Evolutionary conservation across 2,797 vertebrate species (phyloP).

Genomic region (Luscinia megarhynchos): DNA sequence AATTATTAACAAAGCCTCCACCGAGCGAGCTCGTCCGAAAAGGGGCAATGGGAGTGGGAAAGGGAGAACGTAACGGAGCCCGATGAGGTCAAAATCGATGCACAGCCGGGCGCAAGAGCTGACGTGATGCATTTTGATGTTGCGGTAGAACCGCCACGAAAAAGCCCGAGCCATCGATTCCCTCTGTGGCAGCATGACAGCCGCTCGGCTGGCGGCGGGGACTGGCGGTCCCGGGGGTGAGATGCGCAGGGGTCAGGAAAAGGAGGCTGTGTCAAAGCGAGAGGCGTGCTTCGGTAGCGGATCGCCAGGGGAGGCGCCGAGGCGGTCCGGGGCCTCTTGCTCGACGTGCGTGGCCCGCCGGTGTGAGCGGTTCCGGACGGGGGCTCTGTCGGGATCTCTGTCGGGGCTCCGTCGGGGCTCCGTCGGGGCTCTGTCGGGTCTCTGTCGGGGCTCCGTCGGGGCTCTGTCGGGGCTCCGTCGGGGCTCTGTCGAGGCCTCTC

Average conservation of each 20-base stretch:
- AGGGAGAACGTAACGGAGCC: background rate
- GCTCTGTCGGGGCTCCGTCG: too few relatives aligned
- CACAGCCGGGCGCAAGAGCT: background rate
- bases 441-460: too few relatives aligned
- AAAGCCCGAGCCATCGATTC: background rate
- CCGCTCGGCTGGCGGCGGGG: background rate
- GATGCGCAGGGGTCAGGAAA: too few relatives aligned
- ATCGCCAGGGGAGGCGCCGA: rapidly evolving
- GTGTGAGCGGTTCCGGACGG: too few relatives aligned
- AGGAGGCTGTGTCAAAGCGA: background rate
- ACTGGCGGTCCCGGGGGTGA: rapidly evolving
- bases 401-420: too few relatives aligned
- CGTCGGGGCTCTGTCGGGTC: too few relatives aligned
- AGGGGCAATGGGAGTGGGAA: background rate
- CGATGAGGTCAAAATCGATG: background rate
- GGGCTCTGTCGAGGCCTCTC: too few relatives aligned
- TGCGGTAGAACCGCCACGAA: background rate
- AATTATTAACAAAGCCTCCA: slow-evolving; percentile 49
- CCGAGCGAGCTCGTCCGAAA: background rate
- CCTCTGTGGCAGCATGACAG: background rate
- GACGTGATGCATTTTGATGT: background rate
- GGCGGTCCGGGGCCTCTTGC: background rate
- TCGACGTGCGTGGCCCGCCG: background rate
- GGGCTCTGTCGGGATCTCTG: too few relatives aligned
- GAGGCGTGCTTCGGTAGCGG: background rate